Conservation (phyloP, 2,888 invertebrate species). For the Drosophila subsilvestris region DNA sequence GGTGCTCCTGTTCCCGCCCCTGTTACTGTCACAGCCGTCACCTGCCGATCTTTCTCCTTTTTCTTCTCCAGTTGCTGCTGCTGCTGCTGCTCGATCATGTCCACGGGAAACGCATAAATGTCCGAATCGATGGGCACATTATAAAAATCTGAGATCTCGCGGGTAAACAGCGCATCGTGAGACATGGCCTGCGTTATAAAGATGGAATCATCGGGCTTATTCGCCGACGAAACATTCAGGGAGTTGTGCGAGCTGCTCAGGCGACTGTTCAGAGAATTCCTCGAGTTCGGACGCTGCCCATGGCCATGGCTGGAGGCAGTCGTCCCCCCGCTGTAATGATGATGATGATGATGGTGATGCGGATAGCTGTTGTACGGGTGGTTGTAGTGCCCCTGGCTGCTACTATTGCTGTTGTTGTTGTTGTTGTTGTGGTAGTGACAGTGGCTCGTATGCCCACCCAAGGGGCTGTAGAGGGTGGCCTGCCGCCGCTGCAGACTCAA, state of each 20-base stretch:
- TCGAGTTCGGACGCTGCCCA: conserved; percentile 88
- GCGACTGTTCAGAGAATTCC: conserved; percentile 91
- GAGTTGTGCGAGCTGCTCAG: conserved; percentile 94
- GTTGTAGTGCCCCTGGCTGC: neutral
- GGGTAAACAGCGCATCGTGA: conserved; percentile 91
- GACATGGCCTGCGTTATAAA: conserved; percentile 95
- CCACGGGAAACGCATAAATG: conserved; percentile 93
- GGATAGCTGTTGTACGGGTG: conserved; percentile 50
- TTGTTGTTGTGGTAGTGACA: conserved; percentile 69
- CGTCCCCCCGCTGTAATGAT: conserved; percentile 23
- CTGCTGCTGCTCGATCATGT: conserved; percentile 86
- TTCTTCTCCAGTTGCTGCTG: conserved; percentile 11
- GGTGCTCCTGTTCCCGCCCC: neutral
- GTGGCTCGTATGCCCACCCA: conserved; percentile 80
- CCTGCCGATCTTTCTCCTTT: neutral
- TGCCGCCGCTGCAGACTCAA: conserved; percentile 76
- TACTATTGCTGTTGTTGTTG: conserved; percentile 36
- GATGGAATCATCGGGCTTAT: conserved; percentile 92
- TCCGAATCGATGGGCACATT: conserved; percentile 95
- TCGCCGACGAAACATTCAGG: conserved; percentile 88
- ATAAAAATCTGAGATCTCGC: conserved; percentile 93
- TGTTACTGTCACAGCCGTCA: conserved; percentile 11
- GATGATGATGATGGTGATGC: conserved; percentile 58
- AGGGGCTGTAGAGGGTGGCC: conserved; percentile 81
- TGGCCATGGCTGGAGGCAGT: conserved; percentile 16